A percentile compares a stretch with the other conserved stretches of the same genome.
phyloP scores from a whole-genome alignment of 1,140 invertebrate species.

The Ruditapes philippinarum region DNA sequence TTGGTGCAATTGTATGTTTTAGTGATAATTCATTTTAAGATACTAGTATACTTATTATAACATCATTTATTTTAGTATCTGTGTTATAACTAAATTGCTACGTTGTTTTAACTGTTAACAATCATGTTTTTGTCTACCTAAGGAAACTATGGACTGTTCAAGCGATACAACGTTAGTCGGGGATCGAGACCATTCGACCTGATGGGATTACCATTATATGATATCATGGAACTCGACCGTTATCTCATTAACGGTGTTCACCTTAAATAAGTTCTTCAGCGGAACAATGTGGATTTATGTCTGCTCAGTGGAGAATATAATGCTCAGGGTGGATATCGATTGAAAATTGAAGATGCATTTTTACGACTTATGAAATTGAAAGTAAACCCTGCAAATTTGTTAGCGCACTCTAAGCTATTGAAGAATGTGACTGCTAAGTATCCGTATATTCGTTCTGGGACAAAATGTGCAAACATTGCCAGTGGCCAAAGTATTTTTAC shows the following conservation, averaged over 20 bases:
- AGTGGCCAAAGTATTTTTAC: conserved; percentile 34
- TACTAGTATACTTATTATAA: too few relatives aligned
- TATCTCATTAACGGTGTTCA: conserved; percentile 60
- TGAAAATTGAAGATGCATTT: conserved; percentile 39
- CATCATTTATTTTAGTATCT: too few relatives aligned
- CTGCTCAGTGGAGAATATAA: conserved; percentile 2
- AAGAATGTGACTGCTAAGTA: conserved; percentile 24
- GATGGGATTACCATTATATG: neutral
- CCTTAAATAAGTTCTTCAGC: conserved; percentile 34
- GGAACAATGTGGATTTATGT: conserved; percentile 8
- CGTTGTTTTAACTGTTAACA: too few relatives aligned
- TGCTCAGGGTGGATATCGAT: neutral
- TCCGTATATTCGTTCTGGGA: conserved; percentile 3
- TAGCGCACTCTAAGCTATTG: conserved; percentile 27
- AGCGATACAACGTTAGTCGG: neutral
- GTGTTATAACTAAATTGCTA: too few relatives aligned
- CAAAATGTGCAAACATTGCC: conserved; percentile 43
- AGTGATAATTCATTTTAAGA: too few relatives aligned
- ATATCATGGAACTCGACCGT: neutral
- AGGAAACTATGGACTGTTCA: neutral
- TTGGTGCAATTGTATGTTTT: too few relatives aligned
- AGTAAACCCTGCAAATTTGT: conserved; percentile 41
- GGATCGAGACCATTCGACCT: neutral
- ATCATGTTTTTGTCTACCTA: neutral
- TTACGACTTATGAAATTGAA: conserved; percentile 11